Evolutionary conservation across 2,797 vertebrate genomes (phyloP).

Genomic region (Clamator glandarius): DNA sequence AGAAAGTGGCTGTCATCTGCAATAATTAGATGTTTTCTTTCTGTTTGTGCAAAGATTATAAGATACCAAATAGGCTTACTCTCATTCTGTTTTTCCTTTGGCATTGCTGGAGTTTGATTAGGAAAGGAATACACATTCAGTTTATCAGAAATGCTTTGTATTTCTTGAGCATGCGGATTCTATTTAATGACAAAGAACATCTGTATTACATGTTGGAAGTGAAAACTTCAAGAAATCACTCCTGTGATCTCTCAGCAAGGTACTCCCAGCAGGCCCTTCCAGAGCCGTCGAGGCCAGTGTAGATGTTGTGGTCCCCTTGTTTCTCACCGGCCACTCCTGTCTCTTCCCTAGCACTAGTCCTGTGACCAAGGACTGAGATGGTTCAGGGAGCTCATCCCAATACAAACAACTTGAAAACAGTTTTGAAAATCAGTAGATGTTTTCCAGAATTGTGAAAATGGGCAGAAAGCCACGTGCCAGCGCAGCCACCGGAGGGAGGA

Average conservation of each 20-base stretch:
- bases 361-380: background rate
- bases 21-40: constrained; percentile 4
- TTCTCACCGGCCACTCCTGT: rapidly evolving
- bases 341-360: background rate
- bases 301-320: rapidly evolving
- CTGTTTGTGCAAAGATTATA: background rate
- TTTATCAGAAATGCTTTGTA: background rate
- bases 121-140: background rate
- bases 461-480: background rate
- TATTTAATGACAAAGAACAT: background rate
- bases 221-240: background rate
- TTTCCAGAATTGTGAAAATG: background rate
- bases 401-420: background rate
- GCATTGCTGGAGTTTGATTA: background rate
- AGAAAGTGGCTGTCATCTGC: background rate
- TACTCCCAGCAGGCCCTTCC: rapidly evolving
- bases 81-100: background rate
- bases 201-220: background rate
- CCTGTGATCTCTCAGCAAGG: background rate
- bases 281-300: rapidly evolving
- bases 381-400: background rate
- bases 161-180: background rate
- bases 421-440: background rate
- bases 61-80: background rate
- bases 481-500: background rate